Conservation (phyloP, 2,888 invertebrate species). For the Galerucella calmariensis region DNA sequence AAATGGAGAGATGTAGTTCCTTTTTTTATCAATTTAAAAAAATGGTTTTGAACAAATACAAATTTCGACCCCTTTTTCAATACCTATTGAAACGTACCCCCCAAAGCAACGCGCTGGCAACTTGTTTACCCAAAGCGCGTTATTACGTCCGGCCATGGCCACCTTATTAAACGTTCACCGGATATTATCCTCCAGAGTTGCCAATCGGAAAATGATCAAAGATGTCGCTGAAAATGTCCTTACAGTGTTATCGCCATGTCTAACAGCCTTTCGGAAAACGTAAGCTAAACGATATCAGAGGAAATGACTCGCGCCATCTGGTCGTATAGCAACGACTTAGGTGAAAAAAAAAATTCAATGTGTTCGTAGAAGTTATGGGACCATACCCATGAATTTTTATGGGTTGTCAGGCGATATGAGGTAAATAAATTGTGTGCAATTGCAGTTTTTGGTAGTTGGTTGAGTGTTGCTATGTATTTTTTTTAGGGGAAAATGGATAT, state of each 20-base stretch:
- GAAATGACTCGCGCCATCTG: slow-evolving; percentile 38
- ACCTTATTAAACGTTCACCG: slow-evolving; percentile 55
- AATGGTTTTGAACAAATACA: background rate
- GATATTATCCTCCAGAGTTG: slow-evolving; percentile 54
- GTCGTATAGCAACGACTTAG: slow-evolving; percentile 23
- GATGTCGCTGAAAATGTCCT: slow-evolving; percentile 44
- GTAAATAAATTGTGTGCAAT: slow-evolving; percentile 36
- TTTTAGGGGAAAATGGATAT: background rate
- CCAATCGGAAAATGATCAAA: slow-evolving; percentile 55
- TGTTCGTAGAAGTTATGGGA: slow-evolving; percentile 28
- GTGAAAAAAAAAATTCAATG: slow-evolving; percentile 34
- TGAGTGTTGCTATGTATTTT: background rate
- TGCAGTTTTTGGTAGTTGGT: slow-evolving; percentile 9
- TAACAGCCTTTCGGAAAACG: slow-evolving; percentile 33
- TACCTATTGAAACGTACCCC: background rate
- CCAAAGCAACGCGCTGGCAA: background rate
- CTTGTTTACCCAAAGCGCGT: slow-evolving; percentile 50
- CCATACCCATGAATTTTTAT: slow-evolving; percentile 35
- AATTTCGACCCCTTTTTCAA: background rate
- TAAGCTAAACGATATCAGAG: slow-evolving; percentile 38
- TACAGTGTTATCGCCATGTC: slow-evolving; percentile 38
- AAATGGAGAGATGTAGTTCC: too few relatives aligned
- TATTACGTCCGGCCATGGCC: slow-evolving; percentile 55
- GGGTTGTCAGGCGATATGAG: slow-evolving; percentile 25
- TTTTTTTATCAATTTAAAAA: too few relatives aligned